Conservation (phyloP, 1,140 invertebrate species). For the Drosophila mojavensis region DNA sequence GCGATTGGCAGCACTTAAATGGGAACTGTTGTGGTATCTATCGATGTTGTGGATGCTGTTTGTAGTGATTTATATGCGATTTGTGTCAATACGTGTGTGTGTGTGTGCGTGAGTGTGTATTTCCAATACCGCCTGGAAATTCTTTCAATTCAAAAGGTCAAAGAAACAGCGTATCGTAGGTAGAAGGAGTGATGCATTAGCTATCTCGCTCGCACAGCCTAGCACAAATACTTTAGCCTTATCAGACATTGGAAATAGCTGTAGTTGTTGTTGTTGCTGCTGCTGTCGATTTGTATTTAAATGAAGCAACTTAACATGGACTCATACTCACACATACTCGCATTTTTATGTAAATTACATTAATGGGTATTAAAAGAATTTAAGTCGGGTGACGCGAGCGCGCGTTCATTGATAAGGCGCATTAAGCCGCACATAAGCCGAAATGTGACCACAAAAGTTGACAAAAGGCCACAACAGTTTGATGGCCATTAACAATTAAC, state of each 20-base stretch:
- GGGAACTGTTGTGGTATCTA: conserved; percentile 4
- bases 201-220: conserved; percentile 14
- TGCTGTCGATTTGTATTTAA: conserved; percentile 61
- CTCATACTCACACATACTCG: conserved; percentile 23
- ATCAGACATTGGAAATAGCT: conserved; percentile 60
- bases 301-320: conserved; percentile 69
- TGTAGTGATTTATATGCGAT: conserved; percentile 69
- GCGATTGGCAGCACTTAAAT: neutral
- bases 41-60: conserved; percentile 10
- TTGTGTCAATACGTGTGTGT: conserved; percentile 52
- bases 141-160: conserved; percentile 44
- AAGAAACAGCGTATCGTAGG: conserved; percentile 27
- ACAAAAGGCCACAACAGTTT: conserved; percentile 16
- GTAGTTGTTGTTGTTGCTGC: conserved; percentile 38
- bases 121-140: conserved; percentile 59
- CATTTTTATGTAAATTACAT: conserved; percentile 77
- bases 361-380: conserved; percentile 52
- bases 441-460: neutral
- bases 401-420: conserved; percentile 39
- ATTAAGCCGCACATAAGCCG: conserved; percentile 7
- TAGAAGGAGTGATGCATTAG: conserved; percentile 29
- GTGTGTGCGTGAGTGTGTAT: conserved; percentile 21
- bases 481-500: conserved; percentile 24
- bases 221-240: conserved; percentile 61
- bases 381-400: neutral